Conservation (phyloP, 1,140 invertebrate genomes). For the Colletes latitarsis region DNA sequence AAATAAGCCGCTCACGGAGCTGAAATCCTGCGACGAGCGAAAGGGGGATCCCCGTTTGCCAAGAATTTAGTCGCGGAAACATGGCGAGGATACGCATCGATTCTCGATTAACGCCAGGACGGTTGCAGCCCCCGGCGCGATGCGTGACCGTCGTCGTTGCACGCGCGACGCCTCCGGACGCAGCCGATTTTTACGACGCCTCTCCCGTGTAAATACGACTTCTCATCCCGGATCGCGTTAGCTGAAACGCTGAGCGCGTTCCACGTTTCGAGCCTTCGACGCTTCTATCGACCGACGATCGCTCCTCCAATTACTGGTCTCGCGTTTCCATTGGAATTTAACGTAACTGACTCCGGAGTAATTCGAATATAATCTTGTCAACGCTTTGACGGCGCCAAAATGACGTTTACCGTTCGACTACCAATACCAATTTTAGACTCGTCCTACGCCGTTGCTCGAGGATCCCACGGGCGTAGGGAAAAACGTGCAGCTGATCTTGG, state of each 20-base stretch:
- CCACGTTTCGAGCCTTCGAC: too few species aligned
- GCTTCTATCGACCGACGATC: too few species aligned
- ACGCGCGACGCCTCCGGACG: neutral
- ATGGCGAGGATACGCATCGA: constrained; percentile 9
- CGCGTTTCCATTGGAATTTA: too few species aligned
- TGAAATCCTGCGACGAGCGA: constrained; percentile 3
- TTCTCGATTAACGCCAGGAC: constrained; percentile 1
- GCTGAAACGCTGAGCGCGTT: too few species aligned
- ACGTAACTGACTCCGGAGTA: too few species aligned
- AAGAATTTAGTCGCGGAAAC: neutral
- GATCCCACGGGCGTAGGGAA: neutral
- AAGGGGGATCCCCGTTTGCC: neutral
- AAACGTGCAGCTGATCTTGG: neutral
- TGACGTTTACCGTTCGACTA: too few species aligned
- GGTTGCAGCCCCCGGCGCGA: neutral
- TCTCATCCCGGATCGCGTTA: neutral
- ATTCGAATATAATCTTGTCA: too few species aligned
- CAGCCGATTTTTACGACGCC: neutral
- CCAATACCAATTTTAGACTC: too few species aligned
- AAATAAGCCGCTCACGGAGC: constrained; percentile 3
- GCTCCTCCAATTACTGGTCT: too few species aligned
- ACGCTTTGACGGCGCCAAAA: too few species aligned
- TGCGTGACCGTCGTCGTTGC: neutral
- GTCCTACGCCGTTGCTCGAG: too few species aligned
- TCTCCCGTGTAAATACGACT: constrained; percentile 5